Base-by-base conservation (phyloP, 2,797 vertebrate genomes). In the Thaleichthys pacificus region DNA sequence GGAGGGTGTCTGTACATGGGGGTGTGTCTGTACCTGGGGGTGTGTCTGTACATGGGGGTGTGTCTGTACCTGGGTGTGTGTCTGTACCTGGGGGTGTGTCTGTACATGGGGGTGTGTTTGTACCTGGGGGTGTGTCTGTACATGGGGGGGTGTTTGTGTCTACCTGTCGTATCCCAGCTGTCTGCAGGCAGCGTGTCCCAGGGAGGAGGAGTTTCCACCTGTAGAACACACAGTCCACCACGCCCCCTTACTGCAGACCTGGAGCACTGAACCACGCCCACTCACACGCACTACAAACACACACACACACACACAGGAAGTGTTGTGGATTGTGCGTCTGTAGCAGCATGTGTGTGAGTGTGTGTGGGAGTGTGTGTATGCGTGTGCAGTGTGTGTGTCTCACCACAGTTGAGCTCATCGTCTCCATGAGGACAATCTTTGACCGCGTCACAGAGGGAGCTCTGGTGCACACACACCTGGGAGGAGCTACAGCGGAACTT, bases 81-180 rank as follows among this genome's bases (percentile, higher is more conserved):
- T 68, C 21, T 28, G 14, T 56, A 28, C 51, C 15, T 68, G 49
- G 8, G 19, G 28, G 26, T 2, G 26, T 64, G 61, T 64, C 22
- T 64, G 26, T 64, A 15, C 58, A 14, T 21, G 22, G 15, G 49
- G 49, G 49, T 51, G 49, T 51, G 49, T 51, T 3, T 51, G 49
- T 51, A 51, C 49, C 49, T 51, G 49, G 2, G 17, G 49, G 49
- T 9, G 49, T 51, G 49, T 51, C 14, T 51, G 17, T 51, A 51
- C 17, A 8, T 51, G 49, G 49, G 12, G 42, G 61, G 28, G 47
- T 30, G 26, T 22, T 30, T 58, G 56, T 58, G 19, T 61, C 85
- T 90, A 95, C 95, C 94, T 95, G 63, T 93, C 91, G 79, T 94
- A 95, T 21, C 95, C 95, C 83, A 96, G 88, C 87, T 95, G 95